phyloP scores from a whole-genome alignment of 2,113 vertebrate species.

The Aleadryas rufinucha region DNA sequence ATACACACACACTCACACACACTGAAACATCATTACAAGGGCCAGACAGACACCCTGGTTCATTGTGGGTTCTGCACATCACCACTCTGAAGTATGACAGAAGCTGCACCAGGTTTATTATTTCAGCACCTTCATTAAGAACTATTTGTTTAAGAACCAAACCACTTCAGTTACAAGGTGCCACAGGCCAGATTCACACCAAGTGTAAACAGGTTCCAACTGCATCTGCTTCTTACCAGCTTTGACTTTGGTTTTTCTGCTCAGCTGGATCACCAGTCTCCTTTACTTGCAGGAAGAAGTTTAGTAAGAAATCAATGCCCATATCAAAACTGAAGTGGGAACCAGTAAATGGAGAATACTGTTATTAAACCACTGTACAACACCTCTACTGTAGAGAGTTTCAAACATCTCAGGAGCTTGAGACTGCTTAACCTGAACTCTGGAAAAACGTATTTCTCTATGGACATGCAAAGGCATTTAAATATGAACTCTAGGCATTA shows the following conservation, averaged over 20 bases:
- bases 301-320: constrained; percentile 46
- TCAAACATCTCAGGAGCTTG: constrained; percentile 62
- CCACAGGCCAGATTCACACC: neutral
- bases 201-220: constrained; percentile 29
- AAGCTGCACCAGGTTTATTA: constrained; percentile 12
- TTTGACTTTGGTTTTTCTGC: constrained; percentile 50
- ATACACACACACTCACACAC: neutral
- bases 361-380: constrained; percentile 56
- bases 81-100: neutral
- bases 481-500: constrained; percentile 17
- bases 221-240: constrained; percentile 6
- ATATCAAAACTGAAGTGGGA: constrained; percentile 67
- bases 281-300: constrained; percentile 60
- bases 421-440: constrained; percentile 63
- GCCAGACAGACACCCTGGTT: constrained; percentile 48
- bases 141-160: neutral
- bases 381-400: constrained; percentile 58
- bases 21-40: constrained; percentile 38
- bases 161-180: neutral
- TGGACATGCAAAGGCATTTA: constrained; percentile 68
- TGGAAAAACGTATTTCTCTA: constrained; percentile 57
- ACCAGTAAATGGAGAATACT: constrained; percentile 65
- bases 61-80: neutral
- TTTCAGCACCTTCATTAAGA: constrained; percentile 31
- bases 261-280: constrained; percentile 46